A percentile compares a stretch with the other conserved stretches of the same genome.
phyloP scores from a whole-genome alignment of 2,113 vertebrate genomes.

The Neoarius graeffei region DNA sequence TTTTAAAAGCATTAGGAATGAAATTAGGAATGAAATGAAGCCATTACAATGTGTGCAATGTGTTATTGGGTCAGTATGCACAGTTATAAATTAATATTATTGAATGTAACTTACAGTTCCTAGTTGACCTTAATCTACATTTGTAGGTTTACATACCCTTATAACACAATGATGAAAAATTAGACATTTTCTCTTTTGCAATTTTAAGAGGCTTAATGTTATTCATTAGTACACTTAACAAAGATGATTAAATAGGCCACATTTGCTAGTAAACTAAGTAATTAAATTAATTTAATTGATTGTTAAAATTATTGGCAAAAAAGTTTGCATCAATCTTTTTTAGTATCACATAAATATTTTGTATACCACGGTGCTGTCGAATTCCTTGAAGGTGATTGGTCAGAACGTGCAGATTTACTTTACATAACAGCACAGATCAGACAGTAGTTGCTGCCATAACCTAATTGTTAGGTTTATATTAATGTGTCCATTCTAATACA shows the following conservation, averaged over 20 bases:
- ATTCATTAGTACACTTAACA: no score
- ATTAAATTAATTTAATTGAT: no score
- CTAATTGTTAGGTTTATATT: background rate
- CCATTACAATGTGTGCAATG: background rate
- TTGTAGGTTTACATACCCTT: background rate
- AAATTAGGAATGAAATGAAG: background rate
- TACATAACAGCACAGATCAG: background rate
- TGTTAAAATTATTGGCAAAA: no score
- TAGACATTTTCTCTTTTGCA: background rate
- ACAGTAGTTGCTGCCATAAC: background rate
- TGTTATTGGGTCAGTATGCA: background rate
- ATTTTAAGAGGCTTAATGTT: background rate
- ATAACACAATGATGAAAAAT: background rate
- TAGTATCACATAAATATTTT: no score
- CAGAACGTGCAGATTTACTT: background rate
- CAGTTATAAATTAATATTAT: background rate
- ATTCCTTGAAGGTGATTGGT: background rate
- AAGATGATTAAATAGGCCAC: no score
- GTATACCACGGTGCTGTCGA: no score
- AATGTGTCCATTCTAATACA: background rate
- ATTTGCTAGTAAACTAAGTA: no score
- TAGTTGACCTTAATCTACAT: background rate
- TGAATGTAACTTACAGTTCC: background rate
- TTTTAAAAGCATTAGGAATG: background rate
- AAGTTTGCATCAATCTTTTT: background rate